Base-by-base conservation (phyloP, 1,140 invertebrate species). In the Pogonus chalceus region DNA sequence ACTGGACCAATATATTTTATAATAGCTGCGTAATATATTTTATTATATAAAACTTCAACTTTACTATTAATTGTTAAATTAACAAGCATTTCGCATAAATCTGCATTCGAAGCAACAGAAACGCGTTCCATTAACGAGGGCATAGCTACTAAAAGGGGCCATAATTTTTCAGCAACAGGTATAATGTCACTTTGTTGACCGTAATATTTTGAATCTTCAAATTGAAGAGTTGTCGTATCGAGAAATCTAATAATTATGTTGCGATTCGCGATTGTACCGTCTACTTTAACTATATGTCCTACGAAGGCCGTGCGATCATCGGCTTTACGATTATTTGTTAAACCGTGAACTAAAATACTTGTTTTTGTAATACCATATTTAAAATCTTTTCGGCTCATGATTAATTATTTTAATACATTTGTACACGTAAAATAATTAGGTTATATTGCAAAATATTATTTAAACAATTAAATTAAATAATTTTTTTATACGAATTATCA, bases 1-100 rank as follows among this genome's bases (percentile, higher is more conserved):
- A 79, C 75, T 54, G 64, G 62, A 23, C 78, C 78, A 50, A 78
- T 76, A 58, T 71, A 79, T 60, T 70, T 77, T 52, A 80, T 68
- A 51, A 65, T 67, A 21, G 66, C 70, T 52, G 67, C 60, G 55
- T 54, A 65, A 50, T 71, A 62, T 56, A 60, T 70, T 54, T 63
- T 61, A 20, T 55, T 57, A 49, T 62, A 62, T 21, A 55, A 58
- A 46, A 72, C 68, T 23, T 63, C 65, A 3, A 75, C 63, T 50
- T 66, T 56, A 46, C 61, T 59, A 49, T 69, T 66, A 4, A 58
- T 56, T 51, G 60, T 60, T 20, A 73, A 55, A 35, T 61, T 57
- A n/a, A 59, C 51, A 14, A 79, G 58, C 54, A 70, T 68, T 20
- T 73, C 62, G 51, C 72, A 78, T 37, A 73, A 59, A 2, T 62